phyloP scores from a whole-genome alignment of 2,113 vertebrate genomes.

The Colaptes auratus region DNA sequence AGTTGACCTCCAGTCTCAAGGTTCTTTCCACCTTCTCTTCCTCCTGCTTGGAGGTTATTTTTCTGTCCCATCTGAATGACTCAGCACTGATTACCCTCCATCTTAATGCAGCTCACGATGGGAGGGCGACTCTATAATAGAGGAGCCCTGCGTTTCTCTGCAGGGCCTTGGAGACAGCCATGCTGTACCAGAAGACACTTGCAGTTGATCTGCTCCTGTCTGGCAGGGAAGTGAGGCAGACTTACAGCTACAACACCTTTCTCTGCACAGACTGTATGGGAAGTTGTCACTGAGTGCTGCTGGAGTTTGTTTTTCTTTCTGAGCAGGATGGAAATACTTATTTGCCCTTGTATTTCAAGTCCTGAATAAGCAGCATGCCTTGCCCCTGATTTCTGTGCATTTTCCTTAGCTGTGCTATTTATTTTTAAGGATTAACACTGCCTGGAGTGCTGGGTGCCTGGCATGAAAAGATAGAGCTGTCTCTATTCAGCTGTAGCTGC shows the following conservation, averaged over 20 bases:
- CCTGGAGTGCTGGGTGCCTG: neutral
- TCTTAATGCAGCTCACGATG: neutral
- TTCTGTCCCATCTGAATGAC: neutral
- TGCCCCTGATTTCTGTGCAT: neutral
- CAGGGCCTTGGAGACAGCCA: neutral
- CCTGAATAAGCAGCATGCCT: neutral
- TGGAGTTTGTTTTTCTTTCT: neutral
- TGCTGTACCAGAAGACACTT: neutral
- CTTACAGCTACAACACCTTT: accelerated
- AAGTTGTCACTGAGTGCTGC: neutral
- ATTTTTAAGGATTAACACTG: neutral
- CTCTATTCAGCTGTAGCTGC: neutral
- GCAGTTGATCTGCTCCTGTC: neutral
- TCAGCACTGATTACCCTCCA: neutral
- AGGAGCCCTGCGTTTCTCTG: neutral
- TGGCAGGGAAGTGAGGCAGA: neutral
- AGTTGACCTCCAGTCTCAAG: neutral
- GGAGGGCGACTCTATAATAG: neutral
- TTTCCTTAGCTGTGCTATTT: conserved; percentile 20
- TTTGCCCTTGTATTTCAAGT: neutral
- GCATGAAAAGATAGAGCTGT: neutral
- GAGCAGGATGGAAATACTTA: neutral
- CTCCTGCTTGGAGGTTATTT: neutral
- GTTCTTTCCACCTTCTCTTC: neutral
- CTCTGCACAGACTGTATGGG: neutral